Evolutionary conservation across 2,888 invertebrate species (phyloP).

Genomic region (Brenthis daphne): DNA sequence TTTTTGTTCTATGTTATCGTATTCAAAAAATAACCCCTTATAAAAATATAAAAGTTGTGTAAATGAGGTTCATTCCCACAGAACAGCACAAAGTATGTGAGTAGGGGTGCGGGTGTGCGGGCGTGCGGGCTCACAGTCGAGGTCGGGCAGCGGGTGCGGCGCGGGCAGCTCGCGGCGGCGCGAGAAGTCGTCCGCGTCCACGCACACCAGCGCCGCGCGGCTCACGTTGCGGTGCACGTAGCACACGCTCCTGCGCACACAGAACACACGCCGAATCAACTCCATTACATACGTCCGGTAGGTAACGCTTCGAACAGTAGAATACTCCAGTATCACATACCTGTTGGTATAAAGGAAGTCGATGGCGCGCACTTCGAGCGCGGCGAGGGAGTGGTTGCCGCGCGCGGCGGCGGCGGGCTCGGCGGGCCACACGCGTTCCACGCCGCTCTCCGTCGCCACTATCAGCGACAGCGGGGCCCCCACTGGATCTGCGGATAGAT

Average conservation of each 20-base stretch:
- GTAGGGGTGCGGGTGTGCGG: background rate
- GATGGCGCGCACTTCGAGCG: conserved; percentile 69
- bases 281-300: too few relatives aligned
- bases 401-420: conserved; percentile 52
- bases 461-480: conserved; percentile 85
- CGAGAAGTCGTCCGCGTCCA: conserved; percentile 84
- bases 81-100: too few relatives aligned
- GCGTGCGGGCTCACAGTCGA: conserved; percentile 78
- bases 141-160: conserved; percentile 84
- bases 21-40: too few relatives aligned
- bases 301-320: background rate
- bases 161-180: conserved; percentile 78
- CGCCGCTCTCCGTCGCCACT: conserved; percentile 85
- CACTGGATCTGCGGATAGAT: conserved; percentile 80
- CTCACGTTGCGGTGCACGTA: conserved; percentile 87
- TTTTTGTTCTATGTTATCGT: too few relatives aligned
- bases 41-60: too few relatives aligned
- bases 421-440: conserved; percentile 81
- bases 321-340: conserved; percentile 42
- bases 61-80: too few relatives aligned
- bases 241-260: conserved; percentile 79
- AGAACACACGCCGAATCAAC: background rate
- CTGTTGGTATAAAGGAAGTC: conserved; percentile 68
- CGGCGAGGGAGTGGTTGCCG: conserved; percentile 49
- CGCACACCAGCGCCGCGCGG: conserved; percentile 83